These are phyloP conservation scores for Podarcis lilfordi DNA, from an alignment of 2,797 vertebrate species.

Conservation along the genomic window DNA sequence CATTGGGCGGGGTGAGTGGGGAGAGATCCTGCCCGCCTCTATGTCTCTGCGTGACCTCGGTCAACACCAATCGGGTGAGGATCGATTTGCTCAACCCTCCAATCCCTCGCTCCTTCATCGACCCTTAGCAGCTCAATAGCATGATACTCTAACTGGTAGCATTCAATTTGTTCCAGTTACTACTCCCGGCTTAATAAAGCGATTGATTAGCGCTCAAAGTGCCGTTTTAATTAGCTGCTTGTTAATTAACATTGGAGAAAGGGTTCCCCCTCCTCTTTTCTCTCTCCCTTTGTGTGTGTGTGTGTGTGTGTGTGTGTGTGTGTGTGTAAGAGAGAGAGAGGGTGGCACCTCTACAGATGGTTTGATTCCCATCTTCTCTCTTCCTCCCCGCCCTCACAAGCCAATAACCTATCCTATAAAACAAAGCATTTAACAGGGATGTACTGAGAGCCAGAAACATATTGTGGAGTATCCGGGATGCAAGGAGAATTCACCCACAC, in stretches of 20 bases:
- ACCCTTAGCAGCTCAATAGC: slow-evolving; percentile 50
- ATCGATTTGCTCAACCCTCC: slow-evolving; percentile 77
- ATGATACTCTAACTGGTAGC: slow-evolving; percentile 82
- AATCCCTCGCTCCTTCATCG: slow-evolving; percentile 77
- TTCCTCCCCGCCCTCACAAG: neutral
- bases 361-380: slow-evolving; percentile 73
- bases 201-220: slow-evolving; percentile 89
- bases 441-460: neutral
- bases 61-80: slow-evolving; percentile 49
- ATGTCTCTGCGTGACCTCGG: slow-evolving; percentile 16
- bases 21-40: neutral
- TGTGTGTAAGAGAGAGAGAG: slow-evolving; percentile 28
- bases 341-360: slow-evolving; percentile 82
- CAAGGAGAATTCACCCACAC: neutral
- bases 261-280: slow-evolving; percentile 63
- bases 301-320: too few relatives aligned
- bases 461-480: too few relatives aligned
- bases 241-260: slow-evolving; percentile 85
- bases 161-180: slow-evolving; percentile 82
- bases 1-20: neutral
- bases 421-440: neutral
- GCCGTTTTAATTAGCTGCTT: slow-evolving; percentile 86
- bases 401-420: neutral
- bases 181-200: slow-evolving; percentile 82
- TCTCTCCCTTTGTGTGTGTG: neutral